These are phyloP conservation scores for Drosophila neotestacea DNA, from an alignment of 2,888 invertebrate species.

Conservation along the genomic window DNA sequence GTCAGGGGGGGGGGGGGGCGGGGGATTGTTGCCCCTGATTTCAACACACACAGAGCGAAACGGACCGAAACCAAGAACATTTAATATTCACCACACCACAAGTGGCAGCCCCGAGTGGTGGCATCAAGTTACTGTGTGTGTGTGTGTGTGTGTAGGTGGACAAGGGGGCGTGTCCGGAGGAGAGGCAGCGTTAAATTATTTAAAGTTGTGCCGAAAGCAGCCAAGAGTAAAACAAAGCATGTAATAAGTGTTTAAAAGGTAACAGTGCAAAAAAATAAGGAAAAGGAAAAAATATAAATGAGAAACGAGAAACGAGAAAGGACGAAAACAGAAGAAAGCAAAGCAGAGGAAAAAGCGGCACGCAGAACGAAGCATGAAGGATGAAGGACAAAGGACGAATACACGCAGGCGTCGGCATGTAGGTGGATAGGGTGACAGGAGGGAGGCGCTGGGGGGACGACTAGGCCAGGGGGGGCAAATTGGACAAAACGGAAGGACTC, in stretches of 20 bases:
- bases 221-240: slow-evolving; percentile 61
- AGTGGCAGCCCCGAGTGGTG: slow-evolving; percentile 24
- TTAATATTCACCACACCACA: slow-evolving; percentile 74
- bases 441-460: not conserved
- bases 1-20: too few relatives aligned
- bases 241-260: slow-evolving; percentile 65
- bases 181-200: slow-evolving; percentile 59
- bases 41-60: slow-evolving; percentile 57
- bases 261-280: slow-evolving; percentile 16
- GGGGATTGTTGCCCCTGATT: slow-evolving; percentile 35
- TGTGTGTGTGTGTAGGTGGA: not conserved
- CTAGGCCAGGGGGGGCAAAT: not conserved
- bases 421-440: slow-evolving; percentile 1
- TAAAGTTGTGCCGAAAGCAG: slow-evolving; percentile 64
- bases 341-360: slow-evolving; percentile 1
- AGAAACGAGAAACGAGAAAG: not conserved
- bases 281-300: not conserved
- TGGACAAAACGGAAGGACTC: slow-evolving; percentile 55
- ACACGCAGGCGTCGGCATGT: slow-evolving; percentile 48
- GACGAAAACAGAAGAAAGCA: slow-evolving; percentile 10
- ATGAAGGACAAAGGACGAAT: slow-evolving; percentile 18
- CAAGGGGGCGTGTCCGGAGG: not conserved
- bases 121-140: not conserved
- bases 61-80: slow-evolving; percentile 44
- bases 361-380: not conserved